These are phyloP conservation scores for Decapterus maruadsi DNA, from an alignment of 2,797 vertebrate genomes.

Conservation along the genomic window DNA sequence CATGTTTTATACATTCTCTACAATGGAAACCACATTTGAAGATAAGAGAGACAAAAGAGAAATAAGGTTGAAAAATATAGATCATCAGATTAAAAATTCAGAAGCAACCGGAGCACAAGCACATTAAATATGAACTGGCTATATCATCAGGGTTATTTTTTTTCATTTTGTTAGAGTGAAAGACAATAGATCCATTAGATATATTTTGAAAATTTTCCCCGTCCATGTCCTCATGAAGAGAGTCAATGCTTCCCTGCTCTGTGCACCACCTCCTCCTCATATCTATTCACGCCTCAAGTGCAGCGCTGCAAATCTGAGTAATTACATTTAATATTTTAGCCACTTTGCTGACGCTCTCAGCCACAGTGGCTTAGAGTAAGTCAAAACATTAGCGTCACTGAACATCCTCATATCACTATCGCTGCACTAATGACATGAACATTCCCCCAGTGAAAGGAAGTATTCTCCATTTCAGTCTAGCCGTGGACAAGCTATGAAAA, in stretches of 20 bases:
- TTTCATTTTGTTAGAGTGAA: background rate
- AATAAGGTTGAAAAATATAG: background rate
- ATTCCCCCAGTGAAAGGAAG: background rate
- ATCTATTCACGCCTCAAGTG: slow-evolving; percentile 9
- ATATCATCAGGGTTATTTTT: background rate
- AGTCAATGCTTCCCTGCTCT: background rate
- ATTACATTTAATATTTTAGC: slow-evolving; percentile 29
- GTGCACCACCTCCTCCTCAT: background rate
- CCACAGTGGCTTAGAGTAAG: slow-evolving; percentile 21
- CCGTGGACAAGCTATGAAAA: background rate
- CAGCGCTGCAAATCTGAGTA: slow-evolving; percentile 24
- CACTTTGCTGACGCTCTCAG: slow-evolving; percentile 17
- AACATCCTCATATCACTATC: slow-evolving; percentile 11
- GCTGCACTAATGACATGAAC: slow-evolving; percentile 8
- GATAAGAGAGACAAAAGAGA: background rate
- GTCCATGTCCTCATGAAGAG: background rate
- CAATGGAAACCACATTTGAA: background rate
- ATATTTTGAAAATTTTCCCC: background rate
- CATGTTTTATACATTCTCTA: background rate
- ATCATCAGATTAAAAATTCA: background rate
- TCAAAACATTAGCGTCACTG: slow-evolving; percentile 18
- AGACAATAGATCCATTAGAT: background rate
- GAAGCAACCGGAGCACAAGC: background rate
- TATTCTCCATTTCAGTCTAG: background rate
- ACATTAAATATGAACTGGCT: background rate